Conservation (phyloP, 2,113 vertebrate genomes). For the Tretioscincus oriximinensis region DNA sequence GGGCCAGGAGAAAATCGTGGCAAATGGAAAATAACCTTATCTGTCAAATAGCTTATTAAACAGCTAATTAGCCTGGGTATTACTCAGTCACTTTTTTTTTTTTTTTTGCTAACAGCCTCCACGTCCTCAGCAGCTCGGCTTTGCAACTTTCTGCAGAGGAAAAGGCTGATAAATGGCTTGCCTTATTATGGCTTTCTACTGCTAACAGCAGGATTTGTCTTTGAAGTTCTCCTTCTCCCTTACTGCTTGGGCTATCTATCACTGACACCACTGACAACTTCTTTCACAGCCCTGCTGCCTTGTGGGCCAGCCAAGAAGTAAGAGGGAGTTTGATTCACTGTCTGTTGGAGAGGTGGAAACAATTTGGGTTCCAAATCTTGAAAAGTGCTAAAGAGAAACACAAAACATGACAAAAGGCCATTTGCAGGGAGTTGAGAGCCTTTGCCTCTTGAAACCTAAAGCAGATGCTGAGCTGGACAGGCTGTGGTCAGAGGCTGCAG, state of each 20-base stretch:
- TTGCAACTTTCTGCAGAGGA: constrained; percentile 17
- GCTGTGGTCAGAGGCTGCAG: too few species aligned
- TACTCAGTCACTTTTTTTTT: not conserved
- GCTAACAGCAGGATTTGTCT: constrained; percentile 42
- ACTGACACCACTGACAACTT: constrained; percentile 45
- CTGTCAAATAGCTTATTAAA: constrained; percentile 38
- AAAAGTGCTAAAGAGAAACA: not conserved
- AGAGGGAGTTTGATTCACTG: constrained; percentile 21
- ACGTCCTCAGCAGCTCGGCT: not conserved
- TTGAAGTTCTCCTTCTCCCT: constrained; percentile 18
- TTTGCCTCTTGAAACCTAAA: too few species aligned
- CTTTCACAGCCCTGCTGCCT: constrained; percentile 35
- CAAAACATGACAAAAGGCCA: not conserved
- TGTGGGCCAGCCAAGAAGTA: constrained; percentile 24
- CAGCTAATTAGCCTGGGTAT: constrained; percentile 37
- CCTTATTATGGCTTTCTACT: constrained; percentile 39
- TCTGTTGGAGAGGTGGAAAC: not conserved
- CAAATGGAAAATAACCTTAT: constrained; percentile 34
- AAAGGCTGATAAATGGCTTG: constrained; percentile 56
- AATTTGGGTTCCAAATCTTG: not conserved
- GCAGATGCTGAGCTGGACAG: too few species aligned
- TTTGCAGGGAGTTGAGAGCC: too few species aligned
- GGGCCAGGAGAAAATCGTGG: constrained; percentile 10
- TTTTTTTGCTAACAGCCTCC: constrained; percentile 19
- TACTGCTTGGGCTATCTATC: constrained; percentile 53